A percentile compares a stretch with the other conserved stretches of the same genome.
Conservation (phyloP, 2,113 vertebrate species). For the Rhinopomastus cyanomelas region DNA sequence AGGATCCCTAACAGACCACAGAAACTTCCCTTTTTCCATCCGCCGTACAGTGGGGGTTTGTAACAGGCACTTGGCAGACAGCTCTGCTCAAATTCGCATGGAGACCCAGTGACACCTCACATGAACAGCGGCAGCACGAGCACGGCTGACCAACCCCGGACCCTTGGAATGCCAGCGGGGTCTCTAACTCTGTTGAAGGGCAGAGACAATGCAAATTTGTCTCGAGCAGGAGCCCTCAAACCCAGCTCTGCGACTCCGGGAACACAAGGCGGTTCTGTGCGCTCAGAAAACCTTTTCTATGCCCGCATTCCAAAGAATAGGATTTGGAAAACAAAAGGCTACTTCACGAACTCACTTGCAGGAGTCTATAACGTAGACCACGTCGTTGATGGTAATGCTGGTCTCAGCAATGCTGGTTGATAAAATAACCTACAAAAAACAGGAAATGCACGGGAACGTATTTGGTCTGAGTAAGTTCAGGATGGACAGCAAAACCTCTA, state of each 20-base stretch:
- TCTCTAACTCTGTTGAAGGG: background rate
- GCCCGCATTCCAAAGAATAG: background rate
- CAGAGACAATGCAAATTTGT: conserved; percentile 29
- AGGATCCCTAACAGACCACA: background rate
- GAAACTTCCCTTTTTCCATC: background rate
- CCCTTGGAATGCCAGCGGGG: background rate
- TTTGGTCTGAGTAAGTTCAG: background rate
- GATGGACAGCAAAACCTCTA: background rate
- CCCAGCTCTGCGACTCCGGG: background rate
- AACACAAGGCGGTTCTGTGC: background rate
- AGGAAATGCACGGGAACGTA: background rate
- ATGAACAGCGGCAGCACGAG: background rate
- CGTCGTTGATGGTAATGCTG: conserved; percentile 97
- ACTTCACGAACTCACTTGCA: conserved; percentile 88
- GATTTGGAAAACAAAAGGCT: conserved; percentile 7
- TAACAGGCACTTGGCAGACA: background rate
- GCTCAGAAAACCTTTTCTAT: background rate
- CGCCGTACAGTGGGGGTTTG: background rate
- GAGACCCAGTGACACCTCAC: background rate
- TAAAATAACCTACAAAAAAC: conserved; percentile 87
- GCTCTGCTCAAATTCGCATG: background rate
- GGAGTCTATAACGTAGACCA: conserved; percentile 96
- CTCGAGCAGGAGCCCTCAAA: background rate
- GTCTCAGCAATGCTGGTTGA: conserved; percentile 98
- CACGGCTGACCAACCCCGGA: background rate